These are phyloP conservation scores for Chaetophractus vellerosus DNA, from an alignment of 2,797 vertebrate genomes.

Conservation along the genomic window DNA sequence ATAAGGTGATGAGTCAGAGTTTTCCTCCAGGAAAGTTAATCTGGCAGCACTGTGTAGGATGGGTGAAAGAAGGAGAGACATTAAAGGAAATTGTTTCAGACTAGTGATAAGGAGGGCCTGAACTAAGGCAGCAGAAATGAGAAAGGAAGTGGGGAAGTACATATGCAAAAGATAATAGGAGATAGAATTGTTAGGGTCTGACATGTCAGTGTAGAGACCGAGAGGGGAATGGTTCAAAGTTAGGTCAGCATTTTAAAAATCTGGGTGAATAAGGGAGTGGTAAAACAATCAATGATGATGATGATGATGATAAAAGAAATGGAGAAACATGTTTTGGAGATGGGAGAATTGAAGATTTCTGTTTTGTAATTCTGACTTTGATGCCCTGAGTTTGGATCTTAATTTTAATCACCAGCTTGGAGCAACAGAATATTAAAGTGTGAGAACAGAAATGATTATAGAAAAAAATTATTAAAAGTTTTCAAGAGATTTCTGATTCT, in stretches of 20 bases:
- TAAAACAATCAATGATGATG: not conserved
- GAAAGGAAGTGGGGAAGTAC: not conserved
- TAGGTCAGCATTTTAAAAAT: conserved; percentile 41
- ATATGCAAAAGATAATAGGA: conserved; percentile 63
- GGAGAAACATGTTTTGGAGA: conserved; percentile 38
- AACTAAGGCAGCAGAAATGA: conserved; percentile 48
- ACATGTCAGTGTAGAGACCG: conserved; percentile 35
- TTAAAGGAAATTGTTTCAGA: conserved; percentile 70
- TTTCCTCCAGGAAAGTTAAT: conserved; percentile 51
- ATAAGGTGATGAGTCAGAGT: conserved; percentile 20
- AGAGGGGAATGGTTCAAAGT: conserved; percentile 35
- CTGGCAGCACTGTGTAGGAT: conserved; percentile 25
- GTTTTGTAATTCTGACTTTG: conserved; percentile 70
- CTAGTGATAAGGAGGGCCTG: conserved; percentile 41
- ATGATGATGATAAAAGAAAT: not conserved
- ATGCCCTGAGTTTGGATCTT: conserved; percentile 1
- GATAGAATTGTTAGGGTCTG: conserved; percentile 12
- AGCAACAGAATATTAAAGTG: conserved; percentile 39
- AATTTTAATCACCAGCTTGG: conserved; percentile 26
- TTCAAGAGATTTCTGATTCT: conserved; percentile 48
- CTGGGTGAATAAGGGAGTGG: not conserved
- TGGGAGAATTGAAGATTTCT: conserved; percentile 21
- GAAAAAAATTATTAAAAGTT: conserved; percentile 38
- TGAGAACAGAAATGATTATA: conserved; percentile 54
- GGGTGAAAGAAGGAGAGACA: conserved; percentile 52